These are phyloP conservation scores for Pogona vitticeps DNA, from an alignment of 2,113 vertebrate species.

Conservation along the genomic window DNA sequence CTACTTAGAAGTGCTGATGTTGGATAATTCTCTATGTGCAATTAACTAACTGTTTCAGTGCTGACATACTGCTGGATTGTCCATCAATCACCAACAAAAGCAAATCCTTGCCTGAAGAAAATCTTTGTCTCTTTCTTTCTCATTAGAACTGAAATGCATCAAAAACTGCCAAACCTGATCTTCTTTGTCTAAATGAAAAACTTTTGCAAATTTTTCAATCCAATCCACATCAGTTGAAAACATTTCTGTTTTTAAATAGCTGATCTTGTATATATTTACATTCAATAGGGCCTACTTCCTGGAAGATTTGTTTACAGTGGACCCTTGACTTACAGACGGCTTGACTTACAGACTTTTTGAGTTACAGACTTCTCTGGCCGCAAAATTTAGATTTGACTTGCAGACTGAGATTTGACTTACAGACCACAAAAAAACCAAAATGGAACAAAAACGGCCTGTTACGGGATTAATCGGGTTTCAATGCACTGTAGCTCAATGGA, in stretches of 20 bases:
- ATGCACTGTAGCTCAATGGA: no score
- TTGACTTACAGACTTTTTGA: no score
- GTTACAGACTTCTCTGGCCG: no score
- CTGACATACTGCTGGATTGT: neutral
- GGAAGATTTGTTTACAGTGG: neutral
- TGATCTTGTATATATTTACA: no score
- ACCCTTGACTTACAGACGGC: no score
- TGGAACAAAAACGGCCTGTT: no score
- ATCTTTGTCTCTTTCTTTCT: neutral
- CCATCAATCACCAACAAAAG: neutral
- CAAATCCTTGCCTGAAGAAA: neutral
- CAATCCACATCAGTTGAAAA: neutral
- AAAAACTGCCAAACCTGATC: neutral
- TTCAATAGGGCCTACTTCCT: neutral
- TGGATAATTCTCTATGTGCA: neutral
- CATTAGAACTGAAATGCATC: neutral
- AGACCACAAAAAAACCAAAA: no score
- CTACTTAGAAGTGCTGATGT: conserved; percentile 6
- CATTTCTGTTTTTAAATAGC: neutral
- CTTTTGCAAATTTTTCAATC: neutral
- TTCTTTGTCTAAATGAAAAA: neutral
- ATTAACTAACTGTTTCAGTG: conserved; percentile 12
- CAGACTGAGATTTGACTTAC: no score
- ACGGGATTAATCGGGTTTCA: no score
- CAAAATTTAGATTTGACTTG: no score